Base-by-base conservation (phyloP, 2,888 invertebrate species). In the Autographa gamma region DNA sequence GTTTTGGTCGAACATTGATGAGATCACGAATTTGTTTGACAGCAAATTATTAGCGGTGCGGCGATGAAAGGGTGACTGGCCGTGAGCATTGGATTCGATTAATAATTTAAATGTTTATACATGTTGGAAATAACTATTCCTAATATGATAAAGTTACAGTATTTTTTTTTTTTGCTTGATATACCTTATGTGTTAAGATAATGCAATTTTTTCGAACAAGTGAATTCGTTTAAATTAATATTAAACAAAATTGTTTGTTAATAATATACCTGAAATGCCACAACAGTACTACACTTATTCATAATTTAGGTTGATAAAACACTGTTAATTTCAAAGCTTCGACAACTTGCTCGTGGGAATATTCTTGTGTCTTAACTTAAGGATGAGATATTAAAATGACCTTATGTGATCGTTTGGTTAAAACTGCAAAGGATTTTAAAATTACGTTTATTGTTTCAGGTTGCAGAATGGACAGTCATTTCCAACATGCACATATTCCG, bases 1-100 rank as follows among this genome's bases (percentile, higher is more conserved):
- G 71, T 66, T 80, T 81, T 81, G 81, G 84, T 81, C 84, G 72
- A 72, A 64, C 70, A 81, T 80, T 65, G 31, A 71, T 83, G 81
- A 81, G 81, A 83, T 81, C 81, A 81, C 69, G 67, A 67, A 41
- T 52, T 66, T 80, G 81, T 69, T 74, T 67, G 67, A 61, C 31
- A 77, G 78, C 83, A 77, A 83, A 81, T 66, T 52, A 76, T 69
- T 63, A 81, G 81, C 83, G 43, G 83, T 83, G 81, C 75, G 43
- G 60, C 77, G 34, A 80, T 80, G 80, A 59, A 64, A 70, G 63
- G 32, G 70, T 72, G 66, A 69, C 70, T 71, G 83, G 83, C 77
- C 76, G 67, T 80, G 66, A 76, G 63, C 63, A 60, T 63, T 71
- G 60, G 41, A 65, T 80, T 74, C 67, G 19, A 71, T 80, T 65